These are phyloP conservation scores for Gallinago media DNA, from an alignment of 2,113 vertebrate genomes.

Conservation along the genomic window DNA sequence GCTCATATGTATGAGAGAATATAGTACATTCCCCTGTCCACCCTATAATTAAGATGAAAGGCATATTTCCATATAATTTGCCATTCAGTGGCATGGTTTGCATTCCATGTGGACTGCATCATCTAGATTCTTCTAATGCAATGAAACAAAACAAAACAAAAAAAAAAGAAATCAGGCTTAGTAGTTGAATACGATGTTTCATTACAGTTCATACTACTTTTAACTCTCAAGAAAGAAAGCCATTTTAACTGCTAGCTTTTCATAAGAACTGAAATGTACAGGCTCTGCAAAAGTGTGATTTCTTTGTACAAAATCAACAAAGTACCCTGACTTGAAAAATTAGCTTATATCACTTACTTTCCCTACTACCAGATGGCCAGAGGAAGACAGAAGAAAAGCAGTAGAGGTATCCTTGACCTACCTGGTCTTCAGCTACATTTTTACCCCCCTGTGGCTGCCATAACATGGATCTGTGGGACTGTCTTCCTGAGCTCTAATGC, in stretches of 20 bases:
- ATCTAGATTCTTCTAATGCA: slow-evolving; percentile 70
- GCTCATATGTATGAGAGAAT: slow-evolving; percentile 72
- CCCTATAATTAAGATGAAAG: slow-evolving; percentile 86
- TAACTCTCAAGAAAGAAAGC: slow-evolving; percentile 60
- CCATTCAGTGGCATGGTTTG: slow-evolving; percentile 76
- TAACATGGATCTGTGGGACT: background rate
- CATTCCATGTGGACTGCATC: slow-evolving; percentile 77
- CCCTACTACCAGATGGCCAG: background rate
- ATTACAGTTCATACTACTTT: slow-evolving; percentile 69
- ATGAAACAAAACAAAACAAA: slow-evolving; percentile 69
- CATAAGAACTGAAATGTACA: slow-evolving; percentile 21
- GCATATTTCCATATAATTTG: slow-evolving; percentile 79
- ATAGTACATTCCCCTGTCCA: slow-evolving; percentile 77
- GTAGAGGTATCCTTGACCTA: background rate
- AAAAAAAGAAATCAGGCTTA: slow-evolving; percentile 38
- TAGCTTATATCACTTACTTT: background rate
- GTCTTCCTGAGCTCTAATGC: background rate
- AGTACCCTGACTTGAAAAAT: background rate
- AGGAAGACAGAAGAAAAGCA: background rate
- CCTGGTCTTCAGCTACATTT: background rate
- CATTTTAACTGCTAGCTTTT: slow-evolving; percentile 32
- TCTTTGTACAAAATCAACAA: background rate
- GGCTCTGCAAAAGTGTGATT: background rate
- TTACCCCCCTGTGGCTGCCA: background rate
- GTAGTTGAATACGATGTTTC: slow-evolving; percentile 59